phyloP scores from a whole-genome alignment of 2,113 vertebrate species.

The Danionella cerebrum region DNA sequence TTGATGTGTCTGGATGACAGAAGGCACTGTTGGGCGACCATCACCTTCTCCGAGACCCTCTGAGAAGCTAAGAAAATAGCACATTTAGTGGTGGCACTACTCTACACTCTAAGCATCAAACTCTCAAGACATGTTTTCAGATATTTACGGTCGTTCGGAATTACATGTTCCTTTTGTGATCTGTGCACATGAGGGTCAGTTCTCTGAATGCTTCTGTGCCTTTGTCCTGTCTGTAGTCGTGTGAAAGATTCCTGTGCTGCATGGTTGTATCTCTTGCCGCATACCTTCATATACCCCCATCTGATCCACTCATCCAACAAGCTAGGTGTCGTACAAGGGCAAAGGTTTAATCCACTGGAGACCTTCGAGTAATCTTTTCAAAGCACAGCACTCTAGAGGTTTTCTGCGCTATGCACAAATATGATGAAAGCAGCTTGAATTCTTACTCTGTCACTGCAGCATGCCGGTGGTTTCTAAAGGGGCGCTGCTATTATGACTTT shows the following conservation, averaged over 20 bases:
- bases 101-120: no score
- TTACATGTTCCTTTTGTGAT: not conserved
- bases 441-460: not conserved
- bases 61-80: no score
- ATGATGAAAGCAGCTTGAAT: slow-evolving; percentile 8
- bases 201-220: not conserved
- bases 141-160: no score
- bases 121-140: no score
- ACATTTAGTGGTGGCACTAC: no score
- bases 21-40: no score
- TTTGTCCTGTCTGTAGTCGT: not conserved
- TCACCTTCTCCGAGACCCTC: no score
- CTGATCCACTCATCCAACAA: not conserved
- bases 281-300: not conserved
- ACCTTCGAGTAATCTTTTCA: slow-evolving; percentile 8
- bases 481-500: not conserved
- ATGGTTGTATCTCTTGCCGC: slow-evolving; percentile 4
- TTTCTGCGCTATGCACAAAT: slow-evolving; percentile 18
- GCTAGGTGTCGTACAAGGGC: not conserved
- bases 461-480: not conserved
- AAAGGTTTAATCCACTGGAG: slow-evolving; percentile 10
- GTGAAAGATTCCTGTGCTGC: slow-evolving; percentile 15
- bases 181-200: not conserved
- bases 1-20: no score
- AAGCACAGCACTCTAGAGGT: slow-evolving; percentile 10